phyloP scores from a whole-genome alignment of 2,888 invertebrate species.

The Dicranocentrus wangi region DNA sequence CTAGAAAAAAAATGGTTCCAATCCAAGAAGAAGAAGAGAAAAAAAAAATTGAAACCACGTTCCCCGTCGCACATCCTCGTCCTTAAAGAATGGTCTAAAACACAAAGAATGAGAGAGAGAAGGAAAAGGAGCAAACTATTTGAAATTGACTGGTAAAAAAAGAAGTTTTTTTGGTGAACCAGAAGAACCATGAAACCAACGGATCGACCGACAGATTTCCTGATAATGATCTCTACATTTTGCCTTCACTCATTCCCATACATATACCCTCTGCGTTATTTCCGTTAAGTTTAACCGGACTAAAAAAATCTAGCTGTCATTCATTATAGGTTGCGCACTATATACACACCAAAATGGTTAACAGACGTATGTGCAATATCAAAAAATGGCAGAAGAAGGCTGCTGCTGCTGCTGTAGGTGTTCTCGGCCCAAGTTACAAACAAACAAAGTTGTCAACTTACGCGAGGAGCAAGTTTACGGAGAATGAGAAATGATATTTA shows the following conservation, averaged over 20 bases:
- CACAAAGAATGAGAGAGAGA: neutral
- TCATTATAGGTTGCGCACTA: no score
- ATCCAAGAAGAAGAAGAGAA: conserved; percentile 3
- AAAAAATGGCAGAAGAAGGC: no score
- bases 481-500: conserved; percentile 7
- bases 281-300: no score
- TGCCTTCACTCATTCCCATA: neutral
- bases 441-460: no score
- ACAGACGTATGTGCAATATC: no score
- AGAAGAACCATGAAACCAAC: no score
- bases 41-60: conserved; percentile 12
- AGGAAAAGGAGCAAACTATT: neutral
- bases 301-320: no score
- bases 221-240: conserved; percentile 34
- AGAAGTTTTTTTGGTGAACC: conserved; percentile 33
- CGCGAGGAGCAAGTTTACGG: no score
- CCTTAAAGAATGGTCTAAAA: conserved; percentile 21
- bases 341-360: no score
- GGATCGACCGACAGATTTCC: conserved; percentile 37
- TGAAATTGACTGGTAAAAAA: conserved; percentile 43
- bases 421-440: no score
- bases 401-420: no score
- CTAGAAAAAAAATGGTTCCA: neutral
- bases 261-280: no score
- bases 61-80: conserved; percentile 2